Evolutionary conservation across 2,888 invertebrate species (phyloP).

Genomic region (Melinaea menophilus): DNA sequence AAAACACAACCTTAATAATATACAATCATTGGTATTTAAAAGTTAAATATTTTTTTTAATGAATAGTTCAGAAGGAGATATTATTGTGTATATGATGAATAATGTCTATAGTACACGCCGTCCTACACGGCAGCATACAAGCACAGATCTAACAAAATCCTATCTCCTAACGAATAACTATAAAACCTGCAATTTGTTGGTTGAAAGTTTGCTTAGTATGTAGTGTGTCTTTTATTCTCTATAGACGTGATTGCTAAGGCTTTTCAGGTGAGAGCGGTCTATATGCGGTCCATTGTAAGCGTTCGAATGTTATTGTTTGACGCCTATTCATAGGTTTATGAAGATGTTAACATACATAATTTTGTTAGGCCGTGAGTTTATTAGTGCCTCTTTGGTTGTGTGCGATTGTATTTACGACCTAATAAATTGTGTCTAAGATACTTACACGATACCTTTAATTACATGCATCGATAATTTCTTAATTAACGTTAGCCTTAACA

Average conservation of each 20-base stretch:
- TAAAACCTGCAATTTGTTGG: slow-evolving; percentile 23
- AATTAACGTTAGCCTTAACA: not conserved
- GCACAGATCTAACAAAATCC: too few relatives aligned
- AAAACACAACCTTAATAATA: too few relatives aligned
- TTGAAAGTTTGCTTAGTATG: slow-evolving; percentile 27
- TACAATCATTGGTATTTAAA: too few relatives aligned
- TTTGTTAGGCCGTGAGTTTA: slow-evolving; percentile 13
- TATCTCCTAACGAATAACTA: not conserved
- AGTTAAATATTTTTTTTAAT: too few relatives aligned
- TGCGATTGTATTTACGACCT: slow-evolving; percentile 2
- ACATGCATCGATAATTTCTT: too few relatives aligned
- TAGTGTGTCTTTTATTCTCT: slow-evolving; percentile 27
- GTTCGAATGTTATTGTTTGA: slow-evolving; percentile 27
- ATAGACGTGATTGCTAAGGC: slow-evolving; percentile 27
- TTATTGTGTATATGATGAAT: too few relatives aligned
- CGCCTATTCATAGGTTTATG: slow-evolving; percentile 23
- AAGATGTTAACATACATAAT: slow-evolving; percentile 23
- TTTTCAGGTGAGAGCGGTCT: slow-evolving; percentile 34
- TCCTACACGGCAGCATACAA: too few relatives aligned
- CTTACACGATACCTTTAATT: too few relatives aligned
- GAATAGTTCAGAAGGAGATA: too few relatives aligned
- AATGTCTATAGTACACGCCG: too few relatives aligned
- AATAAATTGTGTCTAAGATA: too few relatives aligned
- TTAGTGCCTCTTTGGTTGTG: slow-evolving; percentile 1
- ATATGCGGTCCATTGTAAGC: slow-evolving; percentile 28